phyloP scores from a whole-genome alignment of 1,140 invertebrate species.

The Doryteuthis pealeii region DNA sequence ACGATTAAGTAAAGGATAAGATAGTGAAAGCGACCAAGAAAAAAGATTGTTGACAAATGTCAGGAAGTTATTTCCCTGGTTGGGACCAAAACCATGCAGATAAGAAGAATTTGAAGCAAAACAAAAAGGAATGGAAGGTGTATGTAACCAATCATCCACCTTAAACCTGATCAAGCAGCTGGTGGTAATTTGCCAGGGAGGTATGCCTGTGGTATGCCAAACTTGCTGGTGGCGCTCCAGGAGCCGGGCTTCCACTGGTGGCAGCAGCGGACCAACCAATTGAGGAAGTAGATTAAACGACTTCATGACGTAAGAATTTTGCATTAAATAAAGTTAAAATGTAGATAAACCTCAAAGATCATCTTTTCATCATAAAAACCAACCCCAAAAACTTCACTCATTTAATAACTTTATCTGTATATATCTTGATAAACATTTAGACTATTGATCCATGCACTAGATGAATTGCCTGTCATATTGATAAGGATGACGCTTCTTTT shows the following conservation, averaged over 20 bases:
- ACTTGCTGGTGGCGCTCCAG: constrained; percentile 27
- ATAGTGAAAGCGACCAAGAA: constrained; percentile 68
- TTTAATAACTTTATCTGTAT: too few species aligned
- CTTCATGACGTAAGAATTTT: too few species aligned
- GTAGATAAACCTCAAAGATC: too few species aligned
- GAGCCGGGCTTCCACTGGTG: neutral
- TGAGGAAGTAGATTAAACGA: constrained; percentile 42
- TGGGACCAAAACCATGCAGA: constrained; percentile 59
- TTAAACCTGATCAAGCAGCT: constrained; percentile 43
- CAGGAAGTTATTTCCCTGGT: constrained; percentile 60
- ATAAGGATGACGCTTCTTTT: too few species aligned
- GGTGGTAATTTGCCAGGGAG: constrained; percentile 52
- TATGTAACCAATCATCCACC: constrained; percentile 47
- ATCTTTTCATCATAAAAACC: too few species aligned
- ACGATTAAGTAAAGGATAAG: constrained; percentile 60
- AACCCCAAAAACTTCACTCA: too few species aligned
- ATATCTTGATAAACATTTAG: too few species aligned
- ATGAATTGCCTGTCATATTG: too few species aligned
- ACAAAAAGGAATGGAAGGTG: constrained; percentile 54
- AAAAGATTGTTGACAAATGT: constrained; percentile 63
- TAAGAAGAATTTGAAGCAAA: constrained; percentile 60
- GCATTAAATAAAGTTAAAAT: too few species aligned
- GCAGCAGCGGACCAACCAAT: constrained; percentile 33
- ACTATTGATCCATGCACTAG: too few species aligned
- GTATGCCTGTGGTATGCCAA: constrained; percentile 40